Evolutionary conservation across 2,888 invertebrate genomes (phyloP), one percentile per base, ranked within the genome.

Genomic region (Taenaris catops): DNA sequence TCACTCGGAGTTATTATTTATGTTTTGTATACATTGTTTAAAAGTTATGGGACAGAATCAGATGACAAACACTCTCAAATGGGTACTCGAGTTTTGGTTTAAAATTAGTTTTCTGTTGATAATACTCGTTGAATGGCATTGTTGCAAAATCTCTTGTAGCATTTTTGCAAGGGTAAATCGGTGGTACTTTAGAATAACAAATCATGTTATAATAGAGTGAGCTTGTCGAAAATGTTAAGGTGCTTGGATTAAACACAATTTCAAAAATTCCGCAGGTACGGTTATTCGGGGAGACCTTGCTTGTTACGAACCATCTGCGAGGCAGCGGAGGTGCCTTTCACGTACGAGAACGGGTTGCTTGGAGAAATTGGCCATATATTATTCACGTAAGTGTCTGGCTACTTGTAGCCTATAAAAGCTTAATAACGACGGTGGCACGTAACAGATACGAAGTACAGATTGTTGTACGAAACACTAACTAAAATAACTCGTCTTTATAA

Each of bases 291-390:
- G 3, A 89, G 91, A 46, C 89, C 90, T 18, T 95, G 95, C 70
- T 66, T 95, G 50, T 74, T 94, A 45, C 89, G 93, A 51, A 89
- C 91, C 48, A 93, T 95, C 62, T 95, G 95, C 62, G 94, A 95
- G 65, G 89, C 92, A 12, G 91, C 94, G 0, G 89, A 91, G 51
- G 81, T 89, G 41, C 90, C 93, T 29, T 89, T 94, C 57, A 88
- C 86, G 49, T 88, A 90, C 58, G 90, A 91, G 53, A 91, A 91
- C 53, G 93, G 94, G 2, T 80, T 95, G 55, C 88, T 93, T 45
- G 93, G 91, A 11, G 92, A 94, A 78, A 84, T 95, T 57, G 80
- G 93, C 46, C 92, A 94, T 75, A 91, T 94, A 51, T 70, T 94
- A 58, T 88, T 95, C 63, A 92, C 92, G 90, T 93, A 80, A 90